Evolutionary conservation across 2,888 invertebrate genomes (phyloP).

Genomic region (Mycogona germanica): DNA sequence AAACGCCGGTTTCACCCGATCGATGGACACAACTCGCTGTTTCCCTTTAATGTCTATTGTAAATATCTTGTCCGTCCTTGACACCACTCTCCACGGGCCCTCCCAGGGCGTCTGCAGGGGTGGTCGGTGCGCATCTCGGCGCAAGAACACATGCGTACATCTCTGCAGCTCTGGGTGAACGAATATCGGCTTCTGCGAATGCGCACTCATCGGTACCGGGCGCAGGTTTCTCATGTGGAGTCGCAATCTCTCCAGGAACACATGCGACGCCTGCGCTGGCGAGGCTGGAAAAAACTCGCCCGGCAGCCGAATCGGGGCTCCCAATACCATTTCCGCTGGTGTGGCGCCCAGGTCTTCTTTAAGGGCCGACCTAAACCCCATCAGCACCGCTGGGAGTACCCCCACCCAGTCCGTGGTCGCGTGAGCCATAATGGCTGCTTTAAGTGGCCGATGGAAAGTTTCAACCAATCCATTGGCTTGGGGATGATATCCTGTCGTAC

Average conservation of each 20-base stretch:
- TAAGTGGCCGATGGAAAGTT: slow-evolving; percentile 25
- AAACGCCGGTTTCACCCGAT: not conserved
- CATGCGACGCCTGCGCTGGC: not conserved
- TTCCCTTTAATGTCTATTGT: not conserved
- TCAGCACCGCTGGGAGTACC: not conserved
- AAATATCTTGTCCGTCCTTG: not conserved
- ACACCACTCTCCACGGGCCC: not conserved
- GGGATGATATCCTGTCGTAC: slow-evolving; percentile 25
- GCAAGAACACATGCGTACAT: not conserved
- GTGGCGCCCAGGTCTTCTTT: not conserved
- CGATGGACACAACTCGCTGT: not conserved
- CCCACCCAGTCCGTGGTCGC: not conserved
- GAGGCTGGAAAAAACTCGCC: not conserved
- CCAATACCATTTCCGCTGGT: not conserved
- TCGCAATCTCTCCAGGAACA: too few relatives aligned
- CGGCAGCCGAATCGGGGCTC: not conserved
- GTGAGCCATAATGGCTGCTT: slow-evolving; percentile 23
- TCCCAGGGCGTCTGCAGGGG: not conserved
- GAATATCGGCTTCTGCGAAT: not conserved
- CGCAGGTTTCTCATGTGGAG: not conserved
- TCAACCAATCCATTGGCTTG: slow-evolving; percentile 27
- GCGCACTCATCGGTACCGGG: not conserved
- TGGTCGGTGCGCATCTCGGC: not conserved
- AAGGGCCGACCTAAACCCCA: slow-evolving; percentile 1
- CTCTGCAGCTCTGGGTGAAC: not conserved